A percentile compares a stretch with the other conserved stretches of the same genome.
Evolutionary conservation across 2,797 vertebrate species (phyloP).

Genomic region (Lagorchestes hirsutus): DNA sequence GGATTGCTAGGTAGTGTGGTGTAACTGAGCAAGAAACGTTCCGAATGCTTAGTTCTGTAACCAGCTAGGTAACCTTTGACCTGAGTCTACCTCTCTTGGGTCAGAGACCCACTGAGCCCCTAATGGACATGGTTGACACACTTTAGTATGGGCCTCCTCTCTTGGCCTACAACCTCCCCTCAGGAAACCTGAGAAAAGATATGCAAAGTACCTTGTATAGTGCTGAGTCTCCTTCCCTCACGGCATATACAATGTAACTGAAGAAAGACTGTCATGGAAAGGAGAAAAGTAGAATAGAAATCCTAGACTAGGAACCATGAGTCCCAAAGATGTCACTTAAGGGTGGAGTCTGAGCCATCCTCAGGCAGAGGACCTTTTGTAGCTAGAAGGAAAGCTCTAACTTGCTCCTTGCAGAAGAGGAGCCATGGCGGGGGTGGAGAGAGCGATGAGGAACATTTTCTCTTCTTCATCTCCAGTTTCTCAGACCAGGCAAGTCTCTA

Average conservation of each 20-base stretch:
- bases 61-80: neutral
- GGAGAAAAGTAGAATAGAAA: neutral
- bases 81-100: neutral
- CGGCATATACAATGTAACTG: neutral
- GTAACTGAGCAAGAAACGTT: neutral
- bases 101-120: neutral
- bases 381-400: neutral
- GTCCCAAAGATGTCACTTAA: neutral
- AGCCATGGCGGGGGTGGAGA: neutral
- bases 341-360: neutral
- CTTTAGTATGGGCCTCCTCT: neutral
- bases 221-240: neutral
- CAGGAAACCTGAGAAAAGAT: neutral
- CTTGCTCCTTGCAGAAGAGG: neutral
- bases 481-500: neutral
- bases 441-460: neutral
- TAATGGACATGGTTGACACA: neutral
- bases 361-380: neutral
- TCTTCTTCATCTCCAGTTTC: neutral
- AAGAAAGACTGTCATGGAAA: neutral
- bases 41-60: neutral
- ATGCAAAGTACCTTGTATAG: neutral
- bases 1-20: neutral
- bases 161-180: neutral
- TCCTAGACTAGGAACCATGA: neutral